Evolutionary conservation across 1,140 invertebrate species (phyloP), one percentile per base, ranked within the genome.

Genomic region (Pseudoatta argentina): DNA sequence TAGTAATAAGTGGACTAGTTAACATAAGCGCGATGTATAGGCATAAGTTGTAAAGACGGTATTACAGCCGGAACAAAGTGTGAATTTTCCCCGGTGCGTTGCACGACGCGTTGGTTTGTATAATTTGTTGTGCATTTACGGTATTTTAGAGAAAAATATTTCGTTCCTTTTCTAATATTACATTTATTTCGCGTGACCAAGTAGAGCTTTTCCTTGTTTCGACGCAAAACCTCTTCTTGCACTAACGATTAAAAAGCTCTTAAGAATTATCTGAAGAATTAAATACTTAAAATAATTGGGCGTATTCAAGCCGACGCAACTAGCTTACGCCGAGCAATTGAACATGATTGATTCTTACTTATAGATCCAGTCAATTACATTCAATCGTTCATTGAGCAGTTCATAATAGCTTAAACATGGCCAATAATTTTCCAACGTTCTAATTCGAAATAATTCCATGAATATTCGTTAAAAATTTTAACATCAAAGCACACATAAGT

Each of bases 1-100:
- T 21, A 44, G 27, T 24, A 55, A 87, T 82, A 82, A 90, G 76
- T 81, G 66, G 72, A 76, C 72, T 73, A 72, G 73, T 90, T 88
- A 83, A 89, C 71, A 24, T 44, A 81, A 77, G 59, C 64, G 64
- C 71, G 55, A 82, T 77, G 59, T 39, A 78, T 16, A 79, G 71
- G 30, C 53, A 7, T 6, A 10, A 51, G 39, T 55, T 59, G 51
- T 18, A 67, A 64, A 55, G 7, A 34, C 12, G 1, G 14, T 10
- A 27, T 87, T 75, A 67, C 53, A 77, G 14, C 44, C 59, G 30
- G 30, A 78, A 61, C n/a, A 73, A 86, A 61, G 73, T 55, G 53
- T 61, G 73, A 89, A 86, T 82, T 79, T 71, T 51, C 16, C 66
- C 10, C 34, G 24, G 44, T 14, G 12, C 30, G 39, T 18, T 34